Evolutionary conservation across 64 coral and sea anemone genomes (phyloP).

Genomic region (Actinia tenebrosa): DNA sequence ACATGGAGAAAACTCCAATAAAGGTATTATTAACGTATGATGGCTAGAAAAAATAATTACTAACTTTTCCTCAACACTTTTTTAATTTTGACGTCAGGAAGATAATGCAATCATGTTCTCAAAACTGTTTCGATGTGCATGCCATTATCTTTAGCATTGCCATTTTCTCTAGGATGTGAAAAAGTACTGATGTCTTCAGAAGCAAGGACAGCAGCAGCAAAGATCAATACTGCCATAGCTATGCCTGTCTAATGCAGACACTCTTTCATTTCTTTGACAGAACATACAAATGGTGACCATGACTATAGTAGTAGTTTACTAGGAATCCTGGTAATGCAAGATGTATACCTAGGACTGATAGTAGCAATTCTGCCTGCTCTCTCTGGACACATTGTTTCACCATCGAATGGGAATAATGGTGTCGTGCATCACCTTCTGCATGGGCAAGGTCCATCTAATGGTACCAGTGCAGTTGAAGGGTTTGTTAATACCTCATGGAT

Average conservation of each 20-base stretch:
- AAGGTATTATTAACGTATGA: background rate
- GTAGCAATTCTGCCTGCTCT: conserved; percentile 87
- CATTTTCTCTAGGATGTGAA: no score
- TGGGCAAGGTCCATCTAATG: conserved; percentile 7
- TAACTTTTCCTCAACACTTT: no score
- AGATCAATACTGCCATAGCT: no score
- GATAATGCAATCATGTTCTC: no score
- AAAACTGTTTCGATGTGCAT: no score
- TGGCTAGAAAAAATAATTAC: no score
- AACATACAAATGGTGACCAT: conserved; percentile 87
- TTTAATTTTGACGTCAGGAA: no score
- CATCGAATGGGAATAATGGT: conserved; percentile 34
- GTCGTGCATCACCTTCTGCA: conserved; percentile 58
- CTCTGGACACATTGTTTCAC: conserved; percentile 59
- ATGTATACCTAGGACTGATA: conserved; percentile 83
- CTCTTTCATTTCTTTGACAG: conserved; percentile 17
- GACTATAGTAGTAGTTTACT: conserved; percentile 86
- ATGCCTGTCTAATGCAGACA: background rate
- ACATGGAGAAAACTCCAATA: conserved; percentile 31
- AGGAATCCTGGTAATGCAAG: conserved; percentile 98
- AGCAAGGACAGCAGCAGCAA: no score
- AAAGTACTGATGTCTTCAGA: no score
- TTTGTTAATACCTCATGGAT: conserved; percentile 50
- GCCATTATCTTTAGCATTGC: no score
- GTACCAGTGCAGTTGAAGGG: conserved; percentile 32